Evolutionary conservation across 2,888 invertebrate species (phyloP), one percentile per base, ranked within the genome.

Genomic region (Nineta flava): DNA sequence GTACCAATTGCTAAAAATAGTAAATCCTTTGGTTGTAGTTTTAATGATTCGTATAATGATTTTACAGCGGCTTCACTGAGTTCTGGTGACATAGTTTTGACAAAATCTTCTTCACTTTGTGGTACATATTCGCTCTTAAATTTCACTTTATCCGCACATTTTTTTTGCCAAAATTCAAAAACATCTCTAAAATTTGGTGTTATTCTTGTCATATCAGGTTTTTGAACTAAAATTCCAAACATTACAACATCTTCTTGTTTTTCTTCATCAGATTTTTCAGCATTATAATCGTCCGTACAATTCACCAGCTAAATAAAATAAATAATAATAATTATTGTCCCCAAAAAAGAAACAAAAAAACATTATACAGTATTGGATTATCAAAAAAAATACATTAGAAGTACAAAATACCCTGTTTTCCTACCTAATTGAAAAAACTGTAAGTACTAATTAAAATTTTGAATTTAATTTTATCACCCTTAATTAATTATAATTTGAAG

Each of bases 171-270:
- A 9, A 40, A 40, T 13, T 40, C 15, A 40, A 40, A 13, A 16
- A 40, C 9, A 10, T 40, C 9, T 9, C 13, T 40, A 16, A 40
- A 40, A 40, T 9, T 40, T 15, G 26, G 7, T 6, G 26, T 5
- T 26, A 26, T 26, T 26, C 26, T 3, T 3, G 26, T 26, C 7
- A 26, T 2, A 26, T 26, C 26, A 26, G 15, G 65, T 50, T 67
- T 70, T 31, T 74, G 67, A 59, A 81, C 75, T 50, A 76, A 66
- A 54, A 84, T 61, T 4, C 72, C 75, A 66, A 74, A 81, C 1
- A 76, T 76, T 51, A 67, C 70, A 59, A 76, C 73, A 53, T 73
- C 59, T 2, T 62, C 54, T 34, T 26, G 26, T 26, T 62, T 60
- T 50, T 62, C 62, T 3, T 58, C 46, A 19, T 60, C 50, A 34